Percentiles rank a stretch among this genome's conserved stretches.
Conservation (phyloP, 2,113 vertebrate species). For the Cebus imitator region DNA sequence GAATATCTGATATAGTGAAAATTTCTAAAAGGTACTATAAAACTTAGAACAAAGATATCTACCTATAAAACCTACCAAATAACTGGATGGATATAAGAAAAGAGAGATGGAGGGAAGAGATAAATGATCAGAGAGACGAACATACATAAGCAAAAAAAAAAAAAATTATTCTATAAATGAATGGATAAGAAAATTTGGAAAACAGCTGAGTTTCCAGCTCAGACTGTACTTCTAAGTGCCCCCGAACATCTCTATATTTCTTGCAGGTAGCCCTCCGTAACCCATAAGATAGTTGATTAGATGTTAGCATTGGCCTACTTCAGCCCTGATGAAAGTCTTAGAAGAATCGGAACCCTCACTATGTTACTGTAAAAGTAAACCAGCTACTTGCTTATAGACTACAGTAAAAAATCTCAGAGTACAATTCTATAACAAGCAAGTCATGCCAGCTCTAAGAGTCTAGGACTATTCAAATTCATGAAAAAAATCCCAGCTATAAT, state of each 20-base stretch:
- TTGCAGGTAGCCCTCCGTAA: not conserved
- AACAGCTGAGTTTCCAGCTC: not conserved
- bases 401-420: not conserved
- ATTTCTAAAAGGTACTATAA: not conserved
- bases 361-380: not conserved
- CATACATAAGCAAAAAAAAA: not conserved
- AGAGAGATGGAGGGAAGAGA: not conserved
- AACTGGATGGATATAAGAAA: not conserved
- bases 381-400: not conserved
- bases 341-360: not conserved
- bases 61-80: not conserved
- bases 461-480: not conserved
- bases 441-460: not conserved
- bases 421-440: not conserved
- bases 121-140: not conserved
- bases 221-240: not conserved
- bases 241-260: not conserved
- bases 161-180: not conserved
- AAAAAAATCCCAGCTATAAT: not conserved
- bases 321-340: not conserved
- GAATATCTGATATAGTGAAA: conserved; percentile 4
- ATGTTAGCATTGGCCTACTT: not conserved
- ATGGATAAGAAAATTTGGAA: not conserved
- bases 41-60: not conserved
- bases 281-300: not conserved